Evolutionary conservation across 2,797 vertebrate genomes (phyloP).

Genomic region (Anguilla anguilla): DNA sequence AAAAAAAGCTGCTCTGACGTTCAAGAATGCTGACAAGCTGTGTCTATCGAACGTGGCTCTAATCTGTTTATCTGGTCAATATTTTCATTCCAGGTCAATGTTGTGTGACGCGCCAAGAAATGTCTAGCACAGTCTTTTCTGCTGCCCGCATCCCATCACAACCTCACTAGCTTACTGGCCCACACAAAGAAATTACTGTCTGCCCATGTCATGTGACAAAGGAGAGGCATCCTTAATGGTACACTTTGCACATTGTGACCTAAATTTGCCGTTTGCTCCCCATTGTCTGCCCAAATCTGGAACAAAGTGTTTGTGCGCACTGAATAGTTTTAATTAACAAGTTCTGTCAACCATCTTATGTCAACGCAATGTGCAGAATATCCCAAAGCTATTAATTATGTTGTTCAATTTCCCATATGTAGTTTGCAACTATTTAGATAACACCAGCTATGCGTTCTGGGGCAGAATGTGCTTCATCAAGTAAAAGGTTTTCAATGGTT

Average conservation of each 20-base stretch:
- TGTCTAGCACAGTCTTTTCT: conserved; percentile 6
- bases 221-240: background rate
- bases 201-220: background rate
- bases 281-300: background rate
- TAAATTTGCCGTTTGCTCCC: background rate
- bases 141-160: background rate
- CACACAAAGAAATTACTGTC: conserved; percentile 3
- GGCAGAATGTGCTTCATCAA: background rate
- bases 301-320: background rate
- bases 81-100: conserved; percentile 7
- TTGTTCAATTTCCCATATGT: background rate
- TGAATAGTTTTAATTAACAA: background rate
- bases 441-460: background rate
- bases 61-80: background rate
- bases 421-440: background rate
- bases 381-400: background rate
- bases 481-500: background rate
- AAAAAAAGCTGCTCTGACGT: background rate
- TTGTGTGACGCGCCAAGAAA: background rate
- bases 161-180: background rate
- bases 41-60: background rate
- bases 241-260: background rate
- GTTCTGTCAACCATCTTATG: background rate
- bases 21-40: background rate
- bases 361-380: background rate